Evolutionary conservation across 35 echinoderm and acorn worm species (phyloP), one percentile per base, ranked within the genome.

Genomic region (Acanthaster planci): DNA sequence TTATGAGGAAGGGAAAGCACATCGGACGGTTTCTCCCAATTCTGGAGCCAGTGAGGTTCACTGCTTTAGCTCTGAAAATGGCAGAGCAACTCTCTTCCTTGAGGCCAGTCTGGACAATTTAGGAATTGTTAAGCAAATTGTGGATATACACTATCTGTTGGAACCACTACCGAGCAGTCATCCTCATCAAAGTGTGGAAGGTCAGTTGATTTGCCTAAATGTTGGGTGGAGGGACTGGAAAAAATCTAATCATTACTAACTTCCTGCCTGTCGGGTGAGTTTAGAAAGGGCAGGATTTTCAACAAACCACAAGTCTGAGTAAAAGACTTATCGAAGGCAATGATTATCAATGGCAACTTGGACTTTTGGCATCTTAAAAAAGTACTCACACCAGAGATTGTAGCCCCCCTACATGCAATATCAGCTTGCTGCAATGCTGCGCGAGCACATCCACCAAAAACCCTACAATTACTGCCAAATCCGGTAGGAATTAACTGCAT

Each of bases 1-100:
- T 30, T 30, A 31, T 10, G 34, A 72, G 26, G 64, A 72, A 0
- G 64, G 64, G 10, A 21, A 23, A 21, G 64, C 22, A 26, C 64
- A 72, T 72, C 64, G 64, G 64, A 72, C 64, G 64, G 64, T 72
- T 72, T 26, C 26, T 17, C 29, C 42, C 10, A 81, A 27, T 42
- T 23, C 78, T 81, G 79, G 51, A 6, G n/a, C 79, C 15, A 52
- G 79, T 53, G 79, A 81, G 51, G 44, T 76, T 22, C 67, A 86
- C 51, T 86, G 84, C 32, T 76, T 86, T 67, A 39, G 67, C 39
- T 77, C 84, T 42, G 67, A 44, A 44, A 50, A 67, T 76, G 84
- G 84, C 39, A 86, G 76, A 86, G 84, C 84, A 23, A 86, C 84
- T 76, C 55, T 86, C 4, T 86, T 86, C 77, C 31, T 86, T 37